phyloP scores from a whole-genome alignment of 2,888 invertebrate species.

The Mesodorylaimus sp. region DNA sequence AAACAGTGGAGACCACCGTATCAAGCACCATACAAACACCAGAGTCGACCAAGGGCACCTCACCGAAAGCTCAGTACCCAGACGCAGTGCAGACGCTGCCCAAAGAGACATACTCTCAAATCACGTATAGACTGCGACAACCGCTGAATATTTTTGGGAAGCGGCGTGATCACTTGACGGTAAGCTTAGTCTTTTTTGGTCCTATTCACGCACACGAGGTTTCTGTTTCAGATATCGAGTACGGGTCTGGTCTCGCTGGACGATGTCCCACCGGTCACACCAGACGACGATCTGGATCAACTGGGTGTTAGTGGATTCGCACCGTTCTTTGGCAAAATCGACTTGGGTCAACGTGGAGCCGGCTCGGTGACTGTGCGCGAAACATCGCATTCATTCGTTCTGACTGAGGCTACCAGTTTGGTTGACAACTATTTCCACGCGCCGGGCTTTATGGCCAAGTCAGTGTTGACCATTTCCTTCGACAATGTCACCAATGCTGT shows the following conservation, averaged over 20 bases:
- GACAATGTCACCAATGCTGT: not conserved
- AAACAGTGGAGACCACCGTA: too few relatives aligned
- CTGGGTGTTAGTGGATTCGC: constrained; percentile 21
- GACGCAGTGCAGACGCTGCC: constrained; percentile 17
- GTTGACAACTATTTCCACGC: constrained; percentile 13
- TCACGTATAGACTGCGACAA: constrained; percentile 18
- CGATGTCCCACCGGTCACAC: constrained; percentile 13
- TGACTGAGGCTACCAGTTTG: constrained; percentile 16
- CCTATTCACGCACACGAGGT: too few relatives aligned
- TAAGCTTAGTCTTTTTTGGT: too few relatives aligned
- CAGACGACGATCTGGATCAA: constrained; percentile 17
- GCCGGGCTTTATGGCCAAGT: constrained; percentile 14
- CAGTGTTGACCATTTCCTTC: constrained; percentile 2
- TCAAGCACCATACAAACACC: too few relatives aligned
- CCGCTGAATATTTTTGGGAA: constrained; percentile 23
- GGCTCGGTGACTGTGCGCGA: constrained; percentile 15
- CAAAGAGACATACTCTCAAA: constrained; percentile 17
- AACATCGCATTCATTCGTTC: constrained; percentile 12
- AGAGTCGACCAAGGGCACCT: too few relatives aligned
- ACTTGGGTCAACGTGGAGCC: constrained; percentile 15
- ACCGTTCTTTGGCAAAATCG: constrained; percentile 24
- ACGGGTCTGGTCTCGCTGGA: constrained; percentile 22
- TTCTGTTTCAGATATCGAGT: constrained; percentile 24
- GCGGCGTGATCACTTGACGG: constrained; percentile 15
- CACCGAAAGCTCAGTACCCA: too few relatives aligned